Percentiles rank a stretch among this genome's conserved stretches.
Conservation (phyloP, 1,140 invertebrate genomes). For the Zaprionus ornatus region DNA sequence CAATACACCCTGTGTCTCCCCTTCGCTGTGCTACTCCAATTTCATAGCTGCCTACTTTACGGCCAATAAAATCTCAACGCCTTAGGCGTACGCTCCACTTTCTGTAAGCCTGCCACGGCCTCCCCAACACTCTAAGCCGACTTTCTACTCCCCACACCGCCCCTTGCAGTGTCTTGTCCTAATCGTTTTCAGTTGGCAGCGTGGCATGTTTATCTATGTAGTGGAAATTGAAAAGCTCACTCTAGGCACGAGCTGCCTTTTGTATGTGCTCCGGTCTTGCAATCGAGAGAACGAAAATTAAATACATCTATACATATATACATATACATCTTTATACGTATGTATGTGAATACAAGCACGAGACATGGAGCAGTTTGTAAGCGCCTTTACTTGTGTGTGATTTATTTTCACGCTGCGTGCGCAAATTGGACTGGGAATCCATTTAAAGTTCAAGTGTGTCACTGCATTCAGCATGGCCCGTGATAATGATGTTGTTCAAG, state of each 20-base stretch:
- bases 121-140: neutral
- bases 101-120: neutral
- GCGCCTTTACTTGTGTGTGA: slow-evolving; percentile 57
- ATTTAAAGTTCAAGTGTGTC: slow-evolving; percentile 66
- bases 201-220: slow-evolving; percentile 76
- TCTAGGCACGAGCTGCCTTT: slow-evolving; percentile 5
- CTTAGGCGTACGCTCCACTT: slow-evolving; percentile 50
- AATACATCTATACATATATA: slow-evolving; percentile 56
- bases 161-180: slow-evolving; percentile 20
- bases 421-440: slow-evolving; percentile 74
- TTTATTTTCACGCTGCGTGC: slow-evolving; percentile 67
- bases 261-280: slow-evolving; percentile 35
- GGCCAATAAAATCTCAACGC: slow-evolving; percentile 79
- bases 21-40: slow-evolving; percentile 52
- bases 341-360: slow-evolving; percentile 1
- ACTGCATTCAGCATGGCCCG: slow-evolving; percentile 43
- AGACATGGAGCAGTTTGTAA: slow-evolving; percentile 30
- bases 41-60: slow-evolving; percentile 76
- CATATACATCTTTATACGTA: neutral
- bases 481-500: slow-evolving; percentile 7
- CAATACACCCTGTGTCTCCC: neutral
- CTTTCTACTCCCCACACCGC: neutral
- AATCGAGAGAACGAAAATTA: slow-evolving; percentile 68
- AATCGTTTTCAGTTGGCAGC: slow-evolving; percentile 65
- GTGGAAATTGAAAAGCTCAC: slow-evolving; percentile 73